These are phyloP conservation scores for Laspeyria flexula DNA, from an alignment of 2,888 invertebrate species.

Conservation along the genomic window DNA sequence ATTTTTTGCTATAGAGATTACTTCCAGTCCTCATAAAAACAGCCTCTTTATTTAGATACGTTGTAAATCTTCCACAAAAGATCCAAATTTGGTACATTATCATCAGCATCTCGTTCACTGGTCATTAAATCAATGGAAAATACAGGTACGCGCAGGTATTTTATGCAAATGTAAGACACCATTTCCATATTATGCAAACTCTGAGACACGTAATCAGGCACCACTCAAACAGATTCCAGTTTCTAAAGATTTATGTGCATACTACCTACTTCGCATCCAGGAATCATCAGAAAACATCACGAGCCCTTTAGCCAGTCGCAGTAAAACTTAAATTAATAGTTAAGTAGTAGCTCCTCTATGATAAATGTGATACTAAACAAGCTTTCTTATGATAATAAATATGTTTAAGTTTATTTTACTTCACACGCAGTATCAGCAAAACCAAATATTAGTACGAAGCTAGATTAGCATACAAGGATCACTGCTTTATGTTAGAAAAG, in stretches of 20 bases:
- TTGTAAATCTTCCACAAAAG: not conserved
- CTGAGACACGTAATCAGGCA: slow-evolving; percentile 1
- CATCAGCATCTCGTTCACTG: not conserved
- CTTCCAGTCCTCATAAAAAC: no score
- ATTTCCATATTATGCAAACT: slow-evolving; percentile 10
- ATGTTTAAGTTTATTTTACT: no score
- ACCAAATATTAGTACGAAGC: no score
- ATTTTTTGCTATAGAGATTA: no score
- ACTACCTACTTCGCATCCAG: not conserved
- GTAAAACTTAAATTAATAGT: not conserved
- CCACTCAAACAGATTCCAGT: not conserved
- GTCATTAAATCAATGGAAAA: not conserved
- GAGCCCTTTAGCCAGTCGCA: not conserved
- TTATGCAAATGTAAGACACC: not conserved
- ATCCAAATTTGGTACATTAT: not conserved
- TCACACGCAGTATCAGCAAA: no score
- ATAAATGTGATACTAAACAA: no score
- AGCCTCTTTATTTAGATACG: no score
- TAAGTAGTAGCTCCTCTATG: no score
- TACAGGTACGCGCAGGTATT: not conserved
- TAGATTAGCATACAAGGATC: no score
- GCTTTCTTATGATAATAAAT: no score
- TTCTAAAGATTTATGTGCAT: slow-evolving; percentile 5
- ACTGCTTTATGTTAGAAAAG: no score
- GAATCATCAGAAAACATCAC: not conserved